These are phyloP conservation scores for Oligia latruncula DNA, from an alignment of 2,888 invertebrate genomes.

Conservation along the genomic window DNA sequence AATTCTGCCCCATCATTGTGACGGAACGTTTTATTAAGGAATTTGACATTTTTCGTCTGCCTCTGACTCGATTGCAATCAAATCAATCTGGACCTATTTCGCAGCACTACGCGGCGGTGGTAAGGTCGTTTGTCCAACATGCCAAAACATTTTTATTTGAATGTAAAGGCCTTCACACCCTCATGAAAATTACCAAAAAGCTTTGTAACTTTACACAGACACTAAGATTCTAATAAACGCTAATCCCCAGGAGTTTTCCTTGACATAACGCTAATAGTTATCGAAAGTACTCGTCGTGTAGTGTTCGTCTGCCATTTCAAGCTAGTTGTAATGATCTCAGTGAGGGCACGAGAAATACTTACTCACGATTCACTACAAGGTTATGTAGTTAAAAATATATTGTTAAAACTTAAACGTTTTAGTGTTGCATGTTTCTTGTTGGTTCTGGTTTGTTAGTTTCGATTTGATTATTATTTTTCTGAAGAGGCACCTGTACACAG, in stretches of 20 bases:
- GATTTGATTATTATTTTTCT: neutral
- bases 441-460: neutral
- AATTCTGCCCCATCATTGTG: neutral
- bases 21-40: neutral
- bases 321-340: slow-evolving; percentile 5
- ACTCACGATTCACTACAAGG: slow-evolving; percentile 44
- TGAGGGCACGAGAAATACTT: slow-evolving; percentile 17
- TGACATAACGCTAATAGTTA: slow-evolving; percentile 40
- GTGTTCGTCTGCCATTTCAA: slow-evolving; percentile 46
- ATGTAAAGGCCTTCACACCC: neutral
- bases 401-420: slow-evolving; percentile 13
- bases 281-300: slow-evolving; percentile 22
- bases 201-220: neutral
- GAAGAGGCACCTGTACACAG: too few relatives aligned
- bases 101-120: neutral
- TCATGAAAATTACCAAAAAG: neutral
- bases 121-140: neutral
- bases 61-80: neutral
- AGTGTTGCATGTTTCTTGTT: neutral
- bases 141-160: neutral
- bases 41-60: neutral
- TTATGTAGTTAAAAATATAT: slow-evolving; percentile 15
- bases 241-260: slow-evolving; percentile 42
- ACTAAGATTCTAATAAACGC: neutral
- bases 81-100: neutral